phyloP scores from a whole-genome alignment of 2,113 vertebrate genomes.

The Peromyscus californicus region DNA sequence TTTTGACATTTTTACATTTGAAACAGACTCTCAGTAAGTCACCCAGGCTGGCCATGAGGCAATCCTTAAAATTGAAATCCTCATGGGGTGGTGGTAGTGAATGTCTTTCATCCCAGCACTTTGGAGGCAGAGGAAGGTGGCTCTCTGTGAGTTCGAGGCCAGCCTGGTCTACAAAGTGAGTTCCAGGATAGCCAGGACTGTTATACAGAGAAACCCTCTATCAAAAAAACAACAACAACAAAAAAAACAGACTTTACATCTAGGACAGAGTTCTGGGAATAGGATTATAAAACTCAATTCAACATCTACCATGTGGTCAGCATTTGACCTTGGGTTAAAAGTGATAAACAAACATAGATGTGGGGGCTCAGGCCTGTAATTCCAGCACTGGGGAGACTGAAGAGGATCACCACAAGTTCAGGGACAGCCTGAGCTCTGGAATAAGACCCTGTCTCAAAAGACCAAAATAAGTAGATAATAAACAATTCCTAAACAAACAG shows the following conservation, averaged over 20 bases:
- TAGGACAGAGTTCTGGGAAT: neutral
- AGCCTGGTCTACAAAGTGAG: too few species aligned
- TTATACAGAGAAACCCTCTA: too few species aligned
- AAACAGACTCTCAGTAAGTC: neutral
- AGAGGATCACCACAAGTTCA: neutral
- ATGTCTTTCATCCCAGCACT: neutral
- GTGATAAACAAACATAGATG: neutral
- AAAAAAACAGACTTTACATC: neutral
- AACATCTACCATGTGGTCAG: neutral
- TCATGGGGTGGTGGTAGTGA: neutral
- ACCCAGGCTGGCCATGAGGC: neutral
- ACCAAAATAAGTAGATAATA: neutral
- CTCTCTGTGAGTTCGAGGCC: neutral
- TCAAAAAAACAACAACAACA: too few species aligned
- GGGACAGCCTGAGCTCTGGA: neutral
- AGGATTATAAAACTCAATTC: neutral
- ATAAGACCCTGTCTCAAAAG: neutral
- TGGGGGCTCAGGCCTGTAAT: neutral
- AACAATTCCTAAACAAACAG: neutral
- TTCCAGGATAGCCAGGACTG: too few species aligned
- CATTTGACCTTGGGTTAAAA: neutral
- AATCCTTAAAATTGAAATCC: neutral
- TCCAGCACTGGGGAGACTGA: neutral
- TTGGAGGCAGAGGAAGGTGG: neutral
- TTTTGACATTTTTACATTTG: neutral